Conservation (phyloP, 2,113 vertebrate species). For the Halcyon malimbica region DNA sequence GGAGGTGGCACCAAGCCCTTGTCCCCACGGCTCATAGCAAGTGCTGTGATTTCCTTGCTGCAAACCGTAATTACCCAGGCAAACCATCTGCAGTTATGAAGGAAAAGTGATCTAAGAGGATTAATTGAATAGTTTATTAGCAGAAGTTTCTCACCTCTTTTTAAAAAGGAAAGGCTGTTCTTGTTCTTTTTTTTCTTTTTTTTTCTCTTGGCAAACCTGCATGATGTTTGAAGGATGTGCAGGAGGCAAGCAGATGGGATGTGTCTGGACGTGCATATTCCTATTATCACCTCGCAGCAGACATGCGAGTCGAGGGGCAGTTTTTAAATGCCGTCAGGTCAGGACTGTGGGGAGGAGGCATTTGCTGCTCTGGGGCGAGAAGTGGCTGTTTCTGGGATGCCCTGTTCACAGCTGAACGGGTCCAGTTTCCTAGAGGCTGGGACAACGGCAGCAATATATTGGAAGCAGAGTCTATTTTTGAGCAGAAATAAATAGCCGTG, state of each 20-base stretch:
- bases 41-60: not conserved
- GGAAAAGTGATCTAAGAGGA: not conserved
- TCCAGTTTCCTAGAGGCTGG: not conserved
- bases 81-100: rapidly evolving
- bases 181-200: not conserved
- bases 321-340: not conserved
- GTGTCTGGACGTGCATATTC: not conserved
- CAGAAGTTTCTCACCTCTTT: not conserved
- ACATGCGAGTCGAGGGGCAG: not conserved
- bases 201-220: not conserved
- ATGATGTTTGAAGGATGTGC: not conserved
- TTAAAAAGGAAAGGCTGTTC: not conserved
- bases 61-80: not conserved
- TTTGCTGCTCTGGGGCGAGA: not conserved
- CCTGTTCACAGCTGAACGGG: not conserved
- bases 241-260: not conserved
- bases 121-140: not conserved
- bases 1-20: not conserved
- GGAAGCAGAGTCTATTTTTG: not conserved
- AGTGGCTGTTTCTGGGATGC: not conserved
- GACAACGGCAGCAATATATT: not conserved
- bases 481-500: not conserved
- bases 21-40: rapidly evolving
- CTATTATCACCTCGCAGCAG: not conserved
- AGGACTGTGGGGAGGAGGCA: not conserved